phyloP scores from a whole-genome alignment of 2,113 vertebrate genomes.

The Tetraodon nigroviridis region DNA sequence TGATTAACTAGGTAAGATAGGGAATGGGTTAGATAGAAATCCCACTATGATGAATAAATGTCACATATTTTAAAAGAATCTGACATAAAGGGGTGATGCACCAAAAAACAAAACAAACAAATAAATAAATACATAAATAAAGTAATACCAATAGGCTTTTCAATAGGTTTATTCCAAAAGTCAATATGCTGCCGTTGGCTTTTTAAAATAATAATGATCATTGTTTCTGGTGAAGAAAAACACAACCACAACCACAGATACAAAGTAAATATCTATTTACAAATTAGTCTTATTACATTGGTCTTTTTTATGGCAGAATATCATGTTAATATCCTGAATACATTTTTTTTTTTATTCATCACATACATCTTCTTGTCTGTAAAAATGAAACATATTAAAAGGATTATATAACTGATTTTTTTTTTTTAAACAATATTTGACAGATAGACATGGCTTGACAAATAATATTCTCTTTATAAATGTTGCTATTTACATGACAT shows the following conservation, averaged over 20 bases:
- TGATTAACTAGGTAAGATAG: too few species aligned
- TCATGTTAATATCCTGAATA: slow-evolving; percentile 51
- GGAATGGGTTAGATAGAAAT: too few species aligned
- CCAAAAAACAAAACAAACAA: too few species aligned
- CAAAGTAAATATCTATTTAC: slow-evolving; percentile 39
- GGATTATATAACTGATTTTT: slow-evolving; percentile 56
- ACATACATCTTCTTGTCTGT: slow-evolving; percentile 29
- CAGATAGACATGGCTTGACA: slow-evolving; percentile 30
- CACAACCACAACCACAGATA: slow-evolving; percentile 30
- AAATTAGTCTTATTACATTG: slow-evolving; percentile 44
- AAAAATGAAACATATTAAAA: slow-evolving; percentile 60
- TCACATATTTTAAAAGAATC: too few species aligned
- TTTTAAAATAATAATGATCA: slow-evolving; percentile 46
- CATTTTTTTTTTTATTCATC: slow-evolving; percentile 35
- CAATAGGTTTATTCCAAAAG: slow-evolving; percentile 61
- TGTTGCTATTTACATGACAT: slow-evolving; percentile 68
- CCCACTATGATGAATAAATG: too few species aligned
- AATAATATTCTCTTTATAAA: slow-evolving; percentile 51
- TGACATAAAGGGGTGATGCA: too few species aligned
- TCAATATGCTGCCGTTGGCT: slow-evolving; percentile 45
- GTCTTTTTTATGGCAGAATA: slow-evolving; percentile 38
- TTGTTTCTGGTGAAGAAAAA: slow-evolving; percentile 48
- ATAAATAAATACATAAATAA: too few species aligned
- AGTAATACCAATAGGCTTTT: too few species aligned
- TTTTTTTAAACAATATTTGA: slow-evolving; percentile 44